Percentiles rank a stretch among this genome's conserved stretches.
Evolutionary conservation across 2,888 invertebrate genomes (phyloP).

Genomic region (Pelosia muscerda): DNA sequence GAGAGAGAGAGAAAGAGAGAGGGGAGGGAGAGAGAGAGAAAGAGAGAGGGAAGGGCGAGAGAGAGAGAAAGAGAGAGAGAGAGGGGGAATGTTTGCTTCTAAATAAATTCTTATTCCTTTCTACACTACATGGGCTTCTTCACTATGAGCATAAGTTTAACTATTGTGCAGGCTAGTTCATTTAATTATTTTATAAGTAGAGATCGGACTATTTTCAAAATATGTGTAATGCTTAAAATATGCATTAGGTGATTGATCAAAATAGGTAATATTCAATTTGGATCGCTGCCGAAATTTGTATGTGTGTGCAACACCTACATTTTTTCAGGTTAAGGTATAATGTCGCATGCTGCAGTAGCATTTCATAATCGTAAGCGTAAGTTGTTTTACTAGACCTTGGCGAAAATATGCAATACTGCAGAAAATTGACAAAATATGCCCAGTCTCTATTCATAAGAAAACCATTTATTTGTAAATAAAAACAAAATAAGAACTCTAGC

Average conservation of each 20-base stretch:
- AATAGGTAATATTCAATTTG: too few relatives aligned
- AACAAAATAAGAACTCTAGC: conserved; percentile 21
- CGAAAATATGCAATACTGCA: background rate
- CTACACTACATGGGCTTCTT: background rate
- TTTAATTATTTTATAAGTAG: background rate
- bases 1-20: too few relatives aligned
- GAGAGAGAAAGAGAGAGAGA: too few relatives aligned
- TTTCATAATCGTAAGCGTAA: background rate
- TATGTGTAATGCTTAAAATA: too few relatives aligned
- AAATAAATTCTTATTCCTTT: background rate
- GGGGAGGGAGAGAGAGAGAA: too few relatives aligned
- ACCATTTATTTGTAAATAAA: background rate
- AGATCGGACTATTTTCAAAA: background rate
- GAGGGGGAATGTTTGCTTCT: background rate
- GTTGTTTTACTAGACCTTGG: background rate
- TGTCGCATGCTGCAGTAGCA: too few relatives aligned
- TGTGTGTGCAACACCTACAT: background rate
- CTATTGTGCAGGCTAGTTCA: background rate
- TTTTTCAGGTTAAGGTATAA: background rate
- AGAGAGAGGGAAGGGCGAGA: too few relatives aligned
- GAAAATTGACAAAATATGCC: background rate
- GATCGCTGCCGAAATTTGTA: background rate
- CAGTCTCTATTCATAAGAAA: background rate
- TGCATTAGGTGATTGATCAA: too few relatives aligned
- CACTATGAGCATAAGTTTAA: background rate